Evolutionary conservation across 2,797 vertebrate species (phyloP), one percentile per base, ranked within the genome.

Genomic region (Lutjanus argentimaculatus): DNA sequence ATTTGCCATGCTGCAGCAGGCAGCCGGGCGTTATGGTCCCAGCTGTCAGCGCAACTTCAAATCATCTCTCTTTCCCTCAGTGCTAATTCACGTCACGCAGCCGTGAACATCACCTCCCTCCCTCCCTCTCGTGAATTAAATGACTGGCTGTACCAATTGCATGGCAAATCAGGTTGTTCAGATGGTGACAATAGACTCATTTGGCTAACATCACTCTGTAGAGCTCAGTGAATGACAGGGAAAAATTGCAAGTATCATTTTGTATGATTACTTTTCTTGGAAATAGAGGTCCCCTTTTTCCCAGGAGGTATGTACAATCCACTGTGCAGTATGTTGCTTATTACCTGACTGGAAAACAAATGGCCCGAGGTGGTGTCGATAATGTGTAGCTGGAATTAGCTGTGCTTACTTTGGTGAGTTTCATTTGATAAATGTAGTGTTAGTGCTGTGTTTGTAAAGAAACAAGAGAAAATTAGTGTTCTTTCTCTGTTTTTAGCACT

Each of bases 61-160:
- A 77, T 90, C 89, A 84, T 93, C 88, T 25, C 52, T 77, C 83
- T 88, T 85, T 82, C 72, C 82, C 82, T 85, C 73, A n/a, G 55
- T 74, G 82, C 81, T 88, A 89, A 92, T 92, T 92, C 75, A 84
- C 45, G 2, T 88, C 87, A 90, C 77, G 30, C 79, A 82, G 74
- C 80, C 78, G 0, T 53, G 2, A 86, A 77, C 88, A 56, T 63
- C 75, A 30, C 85, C 82, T 64, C 69, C 75, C 63, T 53, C 62
- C 55, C 59, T 64, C 46, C 25, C 56, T 57, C 55, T 69, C 19
- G 48, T 59, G 80, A 90, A 88, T 89, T 75, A 85, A 85, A 82
- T 79, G 85, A 72, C 22, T 14, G 79, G 72, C 72, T 77, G 75
- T 72, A 61, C 75, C 71, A 55, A 49, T 64, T 61, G 79, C 79